Percentiles rank a stretch among this genome's conserved stretches.
phyloP scores from a whole-genome alignment of 2,888 invertebrate genomes.

The Mycalesis mineus region DNA sequence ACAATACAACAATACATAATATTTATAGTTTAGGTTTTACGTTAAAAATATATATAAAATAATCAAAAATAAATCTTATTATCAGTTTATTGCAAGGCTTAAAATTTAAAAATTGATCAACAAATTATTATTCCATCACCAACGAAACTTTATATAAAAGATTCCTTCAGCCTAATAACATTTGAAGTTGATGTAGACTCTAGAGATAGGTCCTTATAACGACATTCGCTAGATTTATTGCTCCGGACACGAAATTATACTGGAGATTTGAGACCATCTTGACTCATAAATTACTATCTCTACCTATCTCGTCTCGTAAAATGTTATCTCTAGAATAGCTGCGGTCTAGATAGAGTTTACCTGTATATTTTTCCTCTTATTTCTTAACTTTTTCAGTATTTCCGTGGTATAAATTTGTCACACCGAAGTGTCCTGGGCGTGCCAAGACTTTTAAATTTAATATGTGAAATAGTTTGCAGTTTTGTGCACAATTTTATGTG shows the following conservation, averaged over 20 bases:
- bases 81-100: too few relatives aligned
- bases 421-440: constrained; percentile 3
- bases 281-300: constrained; percentile 6
- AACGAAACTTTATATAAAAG: too few relatives aligned
- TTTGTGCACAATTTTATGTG: background rate
- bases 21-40: too few relatives aligned
- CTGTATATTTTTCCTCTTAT: background rate
- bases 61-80: too few relatives aligned
- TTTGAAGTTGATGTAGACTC: background rate
- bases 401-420: constrained; percentile 4
- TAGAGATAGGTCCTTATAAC: background rate
- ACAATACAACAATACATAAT: too few relatives aligned
- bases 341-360: background rate
- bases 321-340: background rate
- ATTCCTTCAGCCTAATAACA: background rate
- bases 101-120: too few relatives aligned
- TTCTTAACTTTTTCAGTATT: constrained; percentile 1
- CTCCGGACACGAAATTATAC: background rate
- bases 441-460: constrained; percentile 6
- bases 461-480: constrained; percentile 3
- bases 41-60: too few relatives aligned
- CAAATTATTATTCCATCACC: too few relatives aligned
- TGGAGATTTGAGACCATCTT: background rate
- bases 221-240: constrained; percentile 5
- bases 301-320: constrained; percentile 4